Base-by-base conservation (phyloP, 2,888 invertebrate species). In the Tryphoninae sp. region DNA sequence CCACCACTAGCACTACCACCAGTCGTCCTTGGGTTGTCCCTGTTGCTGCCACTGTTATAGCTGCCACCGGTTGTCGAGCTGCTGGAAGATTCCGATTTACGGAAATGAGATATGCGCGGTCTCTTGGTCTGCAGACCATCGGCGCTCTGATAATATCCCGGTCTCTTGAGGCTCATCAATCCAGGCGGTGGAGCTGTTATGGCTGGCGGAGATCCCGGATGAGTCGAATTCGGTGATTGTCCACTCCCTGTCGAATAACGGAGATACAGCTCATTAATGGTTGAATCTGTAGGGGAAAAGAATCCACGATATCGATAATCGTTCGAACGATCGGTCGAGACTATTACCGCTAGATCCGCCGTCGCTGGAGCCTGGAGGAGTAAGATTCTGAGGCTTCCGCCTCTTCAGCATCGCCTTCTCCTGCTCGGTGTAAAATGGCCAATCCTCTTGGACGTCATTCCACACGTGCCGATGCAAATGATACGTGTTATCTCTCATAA, bases 391-490 rank as follows among this genome's bases (percentile, higher is more conserved):
- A 89, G 97, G 97, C 94, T 97, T 97, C 91, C 96, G 96, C 92
- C 96, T 95, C 94, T 97, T 98, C 90, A 98, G 94, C 92, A 96
- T 95, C 90, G 96, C 96, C 92, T 95, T 95, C 92, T 98, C 98
- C 90, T 97, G 96, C 88, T 98, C 98, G 22, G 96, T 95, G 91
- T 98, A 98, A 93, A 96, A 98, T 83, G 97, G 97, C 98, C 98
- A 98, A 91, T 97, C 96, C 90, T 97, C 97, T 88, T 97, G 96
- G 85, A 98, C 97, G 91, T 98, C 98, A 91, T 96, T 97, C 97
- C 98, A 98, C 89, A 96, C 94, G 90, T 96, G 95, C 90, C 96
- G 96, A 88, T 96, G 95, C 92, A 98, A 94, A 90, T 96, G 96
- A 93, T 96, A 98, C 90, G 96, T 96, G 93, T 98, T 98, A 93